Evolutionary conservation across 2,888 invertebrate species (phyloP).

Genomic region (Polyploca ridens): DNA sequence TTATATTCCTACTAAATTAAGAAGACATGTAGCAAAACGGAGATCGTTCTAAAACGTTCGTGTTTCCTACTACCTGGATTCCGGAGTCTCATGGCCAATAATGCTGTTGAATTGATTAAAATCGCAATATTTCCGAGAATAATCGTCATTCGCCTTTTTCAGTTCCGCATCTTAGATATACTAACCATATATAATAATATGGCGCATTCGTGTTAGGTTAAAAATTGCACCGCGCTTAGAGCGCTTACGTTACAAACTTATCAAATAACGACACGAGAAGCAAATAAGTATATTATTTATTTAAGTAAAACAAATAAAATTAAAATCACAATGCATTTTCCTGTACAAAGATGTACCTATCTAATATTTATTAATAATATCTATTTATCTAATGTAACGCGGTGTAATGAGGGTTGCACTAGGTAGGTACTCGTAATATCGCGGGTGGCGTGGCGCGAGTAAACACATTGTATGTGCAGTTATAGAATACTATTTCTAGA

Average conservation of each 20-base stretch:
- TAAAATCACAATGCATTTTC: too few relatives aligned
- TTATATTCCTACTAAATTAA: conserved; percentile 2
- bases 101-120: conserved; percentile 6
- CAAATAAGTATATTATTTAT: too few relatives aligned
- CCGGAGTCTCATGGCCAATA: conserved; percentile 2
- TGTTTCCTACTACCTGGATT: not conserved
- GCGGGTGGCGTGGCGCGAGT: not conserved
- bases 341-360: too few relatives aligned
- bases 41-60: not conserved
- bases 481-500: conserved; percentile 22
- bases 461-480: not conserved
- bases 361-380: not conserved
- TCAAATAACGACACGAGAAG: not conserved
- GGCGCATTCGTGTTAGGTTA: not conserved
- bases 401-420: not conserved
- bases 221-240: not conserved
- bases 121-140: not conserved
- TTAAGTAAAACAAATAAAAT: too few relatives aligned
- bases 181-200: not conserved
- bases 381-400: not conserved
- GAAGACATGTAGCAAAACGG: not conserved
- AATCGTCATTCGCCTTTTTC: not conserved
- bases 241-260: not conserved
- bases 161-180: not conserved
- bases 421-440: not conserved